These are phyloP conservation scores for Epinephelus lanceolatus DNA, from an alignment of 2,113 vertebrate genomes.

Conservation along the genomic window DNA sequence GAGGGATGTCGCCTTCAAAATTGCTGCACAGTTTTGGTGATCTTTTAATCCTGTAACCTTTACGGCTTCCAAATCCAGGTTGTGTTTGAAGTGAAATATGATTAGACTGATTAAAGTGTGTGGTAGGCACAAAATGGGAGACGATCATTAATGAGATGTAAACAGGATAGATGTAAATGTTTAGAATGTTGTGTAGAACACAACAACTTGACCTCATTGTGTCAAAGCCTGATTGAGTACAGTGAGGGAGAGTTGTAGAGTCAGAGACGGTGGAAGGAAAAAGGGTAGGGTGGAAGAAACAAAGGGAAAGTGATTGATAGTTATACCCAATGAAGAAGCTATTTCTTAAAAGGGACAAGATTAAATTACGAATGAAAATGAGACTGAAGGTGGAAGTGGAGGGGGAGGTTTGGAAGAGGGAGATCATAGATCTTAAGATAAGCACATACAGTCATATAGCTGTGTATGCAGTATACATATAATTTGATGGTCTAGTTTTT, in stretches of 20 bases:
- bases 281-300: background rate
- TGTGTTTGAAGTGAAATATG: slow-evolving; percentile 14
- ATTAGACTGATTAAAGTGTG: slow-evolving; percentile 4
- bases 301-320: slow-evolving; percentile 6
- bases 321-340: background rate
- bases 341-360: background rate
- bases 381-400: background rate
- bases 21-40: slow-evolving; percentile 3
- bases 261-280: background rate
- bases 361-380: background rate
- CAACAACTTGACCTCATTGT: slow-evolving; percentile 24
- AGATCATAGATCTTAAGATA: background rate
- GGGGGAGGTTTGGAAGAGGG: background rate
- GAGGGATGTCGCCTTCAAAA: background rate
- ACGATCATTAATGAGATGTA: slow-evolving; percentile 1
- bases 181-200: slow-evolving; percentile 35
- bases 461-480: background rate
- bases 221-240: slow-evolving; percentile 39
- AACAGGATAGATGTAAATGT: slow-evolving; percentile 34
- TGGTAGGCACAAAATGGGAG: background rate
- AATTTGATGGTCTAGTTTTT: background rate
- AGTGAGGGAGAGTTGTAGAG: slow-evolving; percentile 1
- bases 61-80: background rate
- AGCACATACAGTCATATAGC: background rate
- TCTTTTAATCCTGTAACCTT: slow-evolving; percentile 6